phyloP scores from a whole-genome alignment of 2,113 vertebrate species.

The Addax nasomaculatus region DNA sequence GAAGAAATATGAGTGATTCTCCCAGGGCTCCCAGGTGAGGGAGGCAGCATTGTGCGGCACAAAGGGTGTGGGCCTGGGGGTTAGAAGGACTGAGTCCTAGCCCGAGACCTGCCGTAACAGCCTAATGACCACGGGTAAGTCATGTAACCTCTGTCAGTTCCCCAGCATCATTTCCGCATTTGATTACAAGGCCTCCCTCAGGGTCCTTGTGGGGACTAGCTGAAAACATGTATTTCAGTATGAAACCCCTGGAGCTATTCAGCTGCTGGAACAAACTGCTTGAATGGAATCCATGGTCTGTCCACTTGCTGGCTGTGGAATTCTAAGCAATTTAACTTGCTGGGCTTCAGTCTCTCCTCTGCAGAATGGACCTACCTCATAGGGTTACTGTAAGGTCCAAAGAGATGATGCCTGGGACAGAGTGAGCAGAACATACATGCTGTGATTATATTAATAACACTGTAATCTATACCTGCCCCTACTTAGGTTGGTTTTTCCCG shows the following conservation, averaged over 20 bases:
- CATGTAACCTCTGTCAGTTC: background rate
- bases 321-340: background rate
- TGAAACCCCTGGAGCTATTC: background rate
- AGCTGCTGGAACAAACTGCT: background rate
- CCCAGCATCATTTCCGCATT: background rate
- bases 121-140: background rate
- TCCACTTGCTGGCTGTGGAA: background rate
- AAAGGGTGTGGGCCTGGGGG: background rate
- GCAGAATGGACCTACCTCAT: background rate
- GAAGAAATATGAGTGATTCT: background rate
- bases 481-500: background rate
- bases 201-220: background rate
- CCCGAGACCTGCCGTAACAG: background rate
- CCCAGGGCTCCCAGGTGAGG: background rate
- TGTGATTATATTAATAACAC: background rate
- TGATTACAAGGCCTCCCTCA: background rate
- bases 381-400: background rate
- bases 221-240: background rate
- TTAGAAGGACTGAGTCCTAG: background rate
- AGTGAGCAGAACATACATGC: background rate
- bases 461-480: background rate
- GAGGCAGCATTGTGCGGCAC: background rate
- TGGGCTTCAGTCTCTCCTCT: background rate
- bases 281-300: background rate
- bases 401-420: background rate